Conservation (phyloP, 2,797 vertebrate genomes). For the Enteromius fasciolatus region DNA sequence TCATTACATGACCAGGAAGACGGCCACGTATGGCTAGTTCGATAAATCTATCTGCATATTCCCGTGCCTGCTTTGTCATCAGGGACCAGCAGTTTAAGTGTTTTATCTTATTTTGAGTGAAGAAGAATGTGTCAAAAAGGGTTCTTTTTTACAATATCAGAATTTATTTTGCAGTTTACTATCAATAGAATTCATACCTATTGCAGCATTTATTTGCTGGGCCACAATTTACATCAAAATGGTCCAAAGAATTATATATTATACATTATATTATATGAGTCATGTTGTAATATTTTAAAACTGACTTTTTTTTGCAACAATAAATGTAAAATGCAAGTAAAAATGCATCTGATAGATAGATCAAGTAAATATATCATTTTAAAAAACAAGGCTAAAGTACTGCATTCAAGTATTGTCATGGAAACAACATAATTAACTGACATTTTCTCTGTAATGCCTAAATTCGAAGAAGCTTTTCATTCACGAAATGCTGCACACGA, state of each 20-base stretch:
- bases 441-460: not conserved
- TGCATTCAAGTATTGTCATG: not conserved
- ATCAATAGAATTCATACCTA: slow-evolving; percentile 30
- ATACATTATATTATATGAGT: not conserved
- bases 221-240: slow-evolving; percentile 33
- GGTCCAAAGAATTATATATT: slow-evolving; percentile 2
- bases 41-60: slow-evolving; percentile 75
- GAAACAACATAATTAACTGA: slow-evolving; percentile 4
- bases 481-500: not conserved
- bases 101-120: slow-evolving; percentile 62
- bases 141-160: slow-evolving; percentile 4
- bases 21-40: slow-evolving; percentile 67
- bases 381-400: not conserved
- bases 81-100: slow-evolving; percentile 63
- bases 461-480: not conserved
- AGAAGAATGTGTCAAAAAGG: slow-evolving; percentile 7
- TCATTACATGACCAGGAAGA: slow-evolving; percentile 73
- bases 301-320: too few relatives aligned
- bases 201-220: slow-evolving; percentile 8
- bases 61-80: slow-evolving; percentile 66
- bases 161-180: slow-evolving; percentile 10
- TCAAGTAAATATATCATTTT: not conserved
- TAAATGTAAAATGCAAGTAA: too few relatives aligned
- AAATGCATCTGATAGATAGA: not conserved
- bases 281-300: not conserved